Conservation (phyloP, 2,113 vertebrate genomes). For the Pyrgilauda ruficollis region DNA sequence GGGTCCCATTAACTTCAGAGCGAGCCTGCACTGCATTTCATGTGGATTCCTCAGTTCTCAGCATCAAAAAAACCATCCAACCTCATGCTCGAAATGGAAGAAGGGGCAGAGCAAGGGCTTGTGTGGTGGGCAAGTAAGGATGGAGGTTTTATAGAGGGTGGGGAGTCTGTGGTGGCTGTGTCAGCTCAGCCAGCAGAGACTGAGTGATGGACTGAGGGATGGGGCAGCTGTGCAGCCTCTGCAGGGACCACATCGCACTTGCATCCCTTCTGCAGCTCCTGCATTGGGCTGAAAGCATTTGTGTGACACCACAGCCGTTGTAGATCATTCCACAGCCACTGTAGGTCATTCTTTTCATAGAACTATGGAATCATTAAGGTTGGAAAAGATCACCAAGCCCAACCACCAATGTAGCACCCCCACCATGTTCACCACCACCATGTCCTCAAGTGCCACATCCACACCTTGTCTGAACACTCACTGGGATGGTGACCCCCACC, state of each 20-base stretch:
- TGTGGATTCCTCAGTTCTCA: accelerated
- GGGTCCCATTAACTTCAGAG: background rate
- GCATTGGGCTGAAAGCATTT: background rate
- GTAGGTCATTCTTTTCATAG: background rate
- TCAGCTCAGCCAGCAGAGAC: background rate
- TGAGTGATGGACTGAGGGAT: background rate
- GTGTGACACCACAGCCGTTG: background rate
- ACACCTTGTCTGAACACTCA: background rate
- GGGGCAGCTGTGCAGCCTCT: background rate
- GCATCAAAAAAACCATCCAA: background rate
- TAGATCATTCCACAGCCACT: background rate
- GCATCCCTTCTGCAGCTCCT: background rate
- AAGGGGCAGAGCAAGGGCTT: background rate
- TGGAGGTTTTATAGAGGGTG: accelerated
- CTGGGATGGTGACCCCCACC: background rate
- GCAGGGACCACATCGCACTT: background rate
- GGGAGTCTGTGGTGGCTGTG: background rate
- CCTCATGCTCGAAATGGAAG: background rate
- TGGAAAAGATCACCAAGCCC: background rate
- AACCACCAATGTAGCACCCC: accelerated
- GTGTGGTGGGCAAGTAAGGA: accelerated
- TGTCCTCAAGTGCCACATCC: background rate
- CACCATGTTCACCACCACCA: no score
- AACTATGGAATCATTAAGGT: background rate
- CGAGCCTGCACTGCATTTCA: background rate